Evolutionary conservation across 2,888 invertebrate species (phyloP), one percentile per base, ranked within the genome.

Genomic region (Thymelicus sylvestris): DNA sequence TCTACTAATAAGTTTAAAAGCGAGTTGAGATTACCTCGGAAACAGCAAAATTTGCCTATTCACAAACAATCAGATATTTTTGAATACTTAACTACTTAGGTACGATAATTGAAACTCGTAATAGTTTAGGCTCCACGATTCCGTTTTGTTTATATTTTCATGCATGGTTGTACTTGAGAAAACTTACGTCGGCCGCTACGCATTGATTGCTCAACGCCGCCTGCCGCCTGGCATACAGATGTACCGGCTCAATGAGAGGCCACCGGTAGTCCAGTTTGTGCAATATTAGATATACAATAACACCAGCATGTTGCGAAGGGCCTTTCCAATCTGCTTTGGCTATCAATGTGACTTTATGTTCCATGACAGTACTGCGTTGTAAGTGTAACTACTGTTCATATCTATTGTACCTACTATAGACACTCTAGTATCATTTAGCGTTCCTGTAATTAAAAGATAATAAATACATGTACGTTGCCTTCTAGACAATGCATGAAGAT

Each of bases 261-360:
- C 72, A 71, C 73, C 62, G 72, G 70, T 71, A 63, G 52, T 64
- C n/a, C 52, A 67, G 74, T 71, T 76, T 76, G 74, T 76, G 76
- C 76, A 76, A 75, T 75, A 73, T 71, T 61, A 68, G 52, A 73
- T 69, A 71, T 71, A 75, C 73, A 74, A 74, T 74, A 73, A 73
- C 74, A 66, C 62, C 31, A 62, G 52, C 64, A 69, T 52, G 52
- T 76, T 76, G 75, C 76, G 73, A 74, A 74, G 74, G 74, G 76
- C 71, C 74, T 65, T 70, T 72, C 67, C 67, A 68, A 66, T 72
- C 66, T 68, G 50, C 41, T 72, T 73, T 62, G 50, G 15, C 31
- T 70, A 65, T 70, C 59, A 60, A 60, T 59, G 24, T 24, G 39
- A 39, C 38, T 50, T 63, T 63, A 24, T 24, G 31, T 63, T n/a